Evolutionary conservation across 2,113 vertebrate species (phyloP).

Genomic region (Coregonus clupeaformis): DNA sequence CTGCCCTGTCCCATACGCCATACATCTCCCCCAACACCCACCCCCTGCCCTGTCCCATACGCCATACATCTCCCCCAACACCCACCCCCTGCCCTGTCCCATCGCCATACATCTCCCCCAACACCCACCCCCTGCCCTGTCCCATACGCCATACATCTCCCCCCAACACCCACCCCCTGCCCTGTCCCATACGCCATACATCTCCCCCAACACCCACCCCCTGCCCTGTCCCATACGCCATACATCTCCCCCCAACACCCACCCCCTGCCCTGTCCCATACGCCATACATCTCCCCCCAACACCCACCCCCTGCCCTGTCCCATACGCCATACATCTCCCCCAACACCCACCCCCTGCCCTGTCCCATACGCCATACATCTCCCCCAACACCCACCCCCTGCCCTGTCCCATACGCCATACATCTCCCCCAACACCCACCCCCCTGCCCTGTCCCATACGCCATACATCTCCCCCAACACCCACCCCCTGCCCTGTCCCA

Average conservation of each 20-base stretch:
- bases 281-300: too few relatives aligned
- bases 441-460: too few relatives aligned
- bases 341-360: conserved; percentile 11
- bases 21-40: conserved; percentile 20
- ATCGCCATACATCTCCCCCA: too few relatives aligned
- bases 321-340: too few relatives aligned
- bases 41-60: not conserved
- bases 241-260: conserved; percentile 17
- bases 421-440: conserved; percentile 19
- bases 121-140: not conserved
- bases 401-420: too few relatives aligned
- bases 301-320: not conserved
- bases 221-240: too few relatives aligned
- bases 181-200: too few relatives aligned
- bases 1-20: too few relatives aligned
- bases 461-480: too few relatives aligned
- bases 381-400: conserved; percentile 15
- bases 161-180: conserved; percentile 15
- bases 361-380: too few relatives aligned
- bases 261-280: not conserved
- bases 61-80: conserved; percentile 27
- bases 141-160: too few relatives aligned
- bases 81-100: not conserved
- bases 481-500: not conserved
- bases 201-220: conserved; percentile 19